These are phyloP conservation scores for Ferdinandea cuprea DNA, from an alignment of 2,888 invertebrate genomes.

Conservation along the genomic window DNA sequence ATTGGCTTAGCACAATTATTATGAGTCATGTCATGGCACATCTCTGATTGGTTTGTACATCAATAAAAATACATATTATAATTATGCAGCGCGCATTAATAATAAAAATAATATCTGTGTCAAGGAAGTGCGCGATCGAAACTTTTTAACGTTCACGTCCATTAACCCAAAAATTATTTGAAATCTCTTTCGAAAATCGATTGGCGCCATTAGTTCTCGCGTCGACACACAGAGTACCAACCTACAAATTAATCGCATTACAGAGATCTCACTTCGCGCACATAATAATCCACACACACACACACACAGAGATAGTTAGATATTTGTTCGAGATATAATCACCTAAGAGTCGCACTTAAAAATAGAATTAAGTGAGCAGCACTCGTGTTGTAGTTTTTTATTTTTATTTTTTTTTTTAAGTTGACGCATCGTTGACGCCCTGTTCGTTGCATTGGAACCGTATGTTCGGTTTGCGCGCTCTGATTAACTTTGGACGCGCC, in stretches of 20 bases:
- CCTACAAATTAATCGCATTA: slow-evolving; percentile 9
- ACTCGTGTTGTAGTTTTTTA: slow-evolving; percentile 14
- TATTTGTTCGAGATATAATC: slow-evolving; percentile 10
- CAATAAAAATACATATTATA: not conserved
- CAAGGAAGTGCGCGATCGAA: slow-evolving; percentile 54
- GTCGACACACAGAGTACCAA: slow-evolving; percentile 2
- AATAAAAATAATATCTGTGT: slow-evolving; percentile 33
- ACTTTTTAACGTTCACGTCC: slow-evolving; percentile 47
- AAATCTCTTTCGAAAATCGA: slow-evolving; percentile 31
- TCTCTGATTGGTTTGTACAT: not conserved
- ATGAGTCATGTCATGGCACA: not conserved
- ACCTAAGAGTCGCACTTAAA: slow-evolving; percentile 23
- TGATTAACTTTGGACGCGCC: slow-evolving; percentile 51
- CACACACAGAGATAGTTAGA: slow-evolving; percentile 3
- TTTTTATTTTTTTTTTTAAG: slow-evolving; percentile 5
- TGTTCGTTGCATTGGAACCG: slow-evolving; percentile 45
- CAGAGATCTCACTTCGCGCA: slow-evolving; percentile 10
- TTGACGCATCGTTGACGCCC: slow-evolving; percentile 69
- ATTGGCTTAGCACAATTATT: too few species aligned
- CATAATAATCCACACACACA: slow-evolving; percentile 33
- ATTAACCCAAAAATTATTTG: slow-evolving; percentile 61
- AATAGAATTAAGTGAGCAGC: slow-evolving; percentile 21
- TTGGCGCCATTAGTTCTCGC: slow-evolving; percentile 55
- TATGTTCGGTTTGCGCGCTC: slow-evolving; percentile 47
- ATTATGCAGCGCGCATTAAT: not conserved